A percentile compares a stretch with the other conserved stretches of the same genome.
Evolutionary conservation across 2,888 invertebrate genomes (phyloP).

Genomic region (Drosophila limbata): DNA sequence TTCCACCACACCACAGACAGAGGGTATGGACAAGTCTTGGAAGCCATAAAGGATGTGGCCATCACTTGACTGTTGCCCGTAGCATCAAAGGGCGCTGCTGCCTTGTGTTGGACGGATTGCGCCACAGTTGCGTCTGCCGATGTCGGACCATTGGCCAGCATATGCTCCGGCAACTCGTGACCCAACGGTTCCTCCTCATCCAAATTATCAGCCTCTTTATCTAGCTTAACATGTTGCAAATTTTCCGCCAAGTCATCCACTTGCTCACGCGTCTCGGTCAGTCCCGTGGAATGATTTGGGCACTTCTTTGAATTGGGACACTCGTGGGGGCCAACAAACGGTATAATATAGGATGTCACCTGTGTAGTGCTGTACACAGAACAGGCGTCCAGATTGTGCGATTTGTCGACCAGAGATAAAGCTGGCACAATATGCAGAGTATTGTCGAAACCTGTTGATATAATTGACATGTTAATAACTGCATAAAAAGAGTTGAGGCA

Average conservation of each 20-base stretch:
- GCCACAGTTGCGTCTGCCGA: conserved; percentile 16
- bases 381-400: conserved; percentile 68
- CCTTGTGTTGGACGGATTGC: conserved; percentile 33
- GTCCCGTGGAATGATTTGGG: conserved; percentile 79
- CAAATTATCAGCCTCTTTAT: conserved; percentile 30
- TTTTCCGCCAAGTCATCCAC: conserved; percentile 50
- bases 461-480: conserved; percentile 2
- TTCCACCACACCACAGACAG: conserved; percentile 92
- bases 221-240: conserved; percentile 39
- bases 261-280: conserved; percentile 20
- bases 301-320: conserved; percentile 85
- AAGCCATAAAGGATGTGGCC: conserved; percentile 84
- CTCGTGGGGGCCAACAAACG: conserved; percentile 85
- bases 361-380: conserved; percentile 82
- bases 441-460: conserved; percentile 85
- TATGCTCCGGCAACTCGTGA: conserved; percentile 82
- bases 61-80: conserved; percentile 82
- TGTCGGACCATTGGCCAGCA: conserved; percentile 63
- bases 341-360: conserved; percentile 85
- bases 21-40: conserved; percentile 86
- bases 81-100: conserved; percentile 50
- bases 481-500: conserved; percentile 24
- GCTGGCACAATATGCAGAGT: conserved; percentile 85
- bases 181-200: conserved; percentile 72
- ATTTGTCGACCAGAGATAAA: conserved; percentile 82